A percentile compares a stretch with the other conserved stretches of the same genome.
Evolutionary conservation across 2,888 invertebrate genomes (phyloP).

Genomic region (Pogonocherus hispidulus): DNA sequence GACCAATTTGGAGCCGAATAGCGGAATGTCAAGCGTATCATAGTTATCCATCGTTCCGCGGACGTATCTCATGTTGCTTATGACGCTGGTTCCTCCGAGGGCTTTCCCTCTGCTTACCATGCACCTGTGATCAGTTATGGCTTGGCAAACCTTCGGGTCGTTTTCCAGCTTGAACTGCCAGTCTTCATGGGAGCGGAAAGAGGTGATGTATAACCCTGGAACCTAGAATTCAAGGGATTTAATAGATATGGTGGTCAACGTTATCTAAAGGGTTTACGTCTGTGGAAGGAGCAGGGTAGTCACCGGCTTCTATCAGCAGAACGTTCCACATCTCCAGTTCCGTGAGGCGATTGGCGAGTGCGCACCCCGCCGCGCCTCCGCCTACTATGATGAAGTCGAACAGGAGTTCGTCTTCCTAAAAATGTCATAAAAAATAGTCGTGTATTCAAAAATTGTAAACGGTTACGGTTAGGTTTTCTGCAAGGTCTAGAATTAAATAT

Average conservation of each 20-base stretch:
- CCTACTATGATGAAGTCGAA: slow-evolving; percentile 70
- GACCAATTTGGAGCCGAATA: slow-evolving; percentile 74
- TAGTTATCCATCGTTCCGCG: slow-evolving; percentile 47
- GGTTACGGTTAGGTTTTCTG: no score
- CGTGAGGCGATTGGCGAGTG: slow-evolving; percentile 68
- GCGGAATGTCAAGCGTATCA: slow-evolving; percentile 57
- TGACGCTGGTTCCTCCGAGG: slow-evolving; percentile 68
- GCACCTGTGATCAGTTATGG: slow-evolving; percentile 54
- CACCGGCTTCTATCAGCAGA: slow-evolving; percentile 64
- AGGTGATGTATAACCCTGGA: slow-evolving; percentile 52
- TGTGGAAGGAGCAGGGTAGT: slow-evolving; percentile 50
- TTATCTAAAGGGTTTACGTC: not conserved
- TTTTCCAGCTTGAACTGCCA: slow-evolving; percentile 58
- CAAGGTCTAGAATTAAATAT: no score
- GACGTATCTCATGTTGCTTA: slow-evolving; percentile 69
- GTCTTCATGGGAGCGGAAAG: slow-evolving; percentile 58
- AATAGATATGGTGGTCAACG: not conserved
- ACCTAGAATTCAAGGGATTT: slow-evolving; percentile 42
- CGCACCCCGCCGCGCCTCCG: slow-evolving; percentile 70
- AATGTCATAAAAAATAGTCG: no score
- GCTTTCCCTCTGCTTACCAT: slow-evolving; percentile 69
- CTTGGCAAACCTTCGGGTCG: slow-evolving; percentile 56
- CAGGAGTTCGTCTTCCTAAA: slow-evolving; percentile 51
- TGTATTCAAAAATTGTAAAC: no score
- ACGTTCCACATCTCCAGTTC: slow-evolving; percentile 64